Conservation (phyloP, 2,888 invertebrate species). For the Eretmocerus hayati region DNA sequence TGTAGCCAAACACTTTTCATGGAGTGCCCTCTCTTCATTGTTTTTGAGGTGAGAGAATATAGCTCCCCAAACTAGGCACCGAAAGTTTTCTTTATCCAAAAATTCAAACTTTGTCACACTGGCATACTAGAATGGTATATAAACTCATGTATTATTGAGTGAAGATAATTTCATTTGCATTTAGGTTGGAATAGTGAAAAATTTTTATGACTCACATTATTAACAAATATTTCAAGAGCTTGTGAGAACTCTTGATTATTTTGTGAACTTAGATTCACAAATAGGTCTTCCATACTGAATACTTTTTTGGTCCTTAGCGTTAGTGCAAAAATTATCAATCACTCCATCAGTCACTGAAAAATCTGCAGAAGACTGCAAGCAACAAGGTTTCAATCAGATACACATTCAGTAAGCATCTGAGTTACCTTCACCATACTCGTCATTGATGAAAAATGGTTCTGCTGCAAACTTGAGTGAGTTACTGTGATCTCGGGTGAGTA, state of each 20-base stretch:
- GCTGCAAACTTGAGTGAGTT: too few relatives aligned
- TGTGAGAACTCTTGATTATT: constrained; percentile 31
- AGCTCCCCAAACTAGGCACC: constrained; percentile 56
- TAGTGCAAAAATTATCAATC: too few relatives aligned
- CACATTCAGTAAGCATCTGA: too few relatives aligned
- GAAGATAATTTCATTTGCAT: too few relatives aligned
- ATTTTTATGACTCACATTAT: constrained; percentile 40
- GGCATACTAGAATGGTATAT: constrained; percentile 48
- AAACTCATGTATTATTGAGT: constrained; percentile 2
- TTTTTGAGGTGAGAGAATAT: constrained; percentile 56
- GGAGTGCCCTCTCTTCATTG: constrained; percentile 46
- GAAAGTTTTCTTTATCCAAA: constrained; percentile 51
- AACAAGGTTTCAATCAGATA: too few relatives aligned
- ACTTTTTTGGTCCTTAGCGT: too few relatives aligned
- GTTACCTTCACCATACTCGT: too few relatives aligned
- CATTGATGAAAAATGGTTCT: too few relatives aligned
- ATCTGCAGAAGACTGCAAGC: too few relatives aligned
- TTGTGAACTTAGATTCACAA: constrained; percentile 31
- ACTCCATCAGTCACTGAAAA: too few relatives aligned
- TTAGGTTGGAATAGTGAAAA: not conserved
- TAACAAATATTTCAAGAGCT: constrained; percentile 42
- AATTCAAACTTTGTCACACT: constrained; percentile 58
- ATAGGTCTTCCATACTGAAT: constrained; percentile 28
- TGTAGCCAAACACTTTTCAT: constrained; percentile 54
- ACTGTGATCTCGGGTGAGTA: too few relatives aligned